These are phyloP conservation scores for Grus americana DNA, from an alignment of 2,113 vertebrate genomes.

Conservation along the genomic window DNA sequence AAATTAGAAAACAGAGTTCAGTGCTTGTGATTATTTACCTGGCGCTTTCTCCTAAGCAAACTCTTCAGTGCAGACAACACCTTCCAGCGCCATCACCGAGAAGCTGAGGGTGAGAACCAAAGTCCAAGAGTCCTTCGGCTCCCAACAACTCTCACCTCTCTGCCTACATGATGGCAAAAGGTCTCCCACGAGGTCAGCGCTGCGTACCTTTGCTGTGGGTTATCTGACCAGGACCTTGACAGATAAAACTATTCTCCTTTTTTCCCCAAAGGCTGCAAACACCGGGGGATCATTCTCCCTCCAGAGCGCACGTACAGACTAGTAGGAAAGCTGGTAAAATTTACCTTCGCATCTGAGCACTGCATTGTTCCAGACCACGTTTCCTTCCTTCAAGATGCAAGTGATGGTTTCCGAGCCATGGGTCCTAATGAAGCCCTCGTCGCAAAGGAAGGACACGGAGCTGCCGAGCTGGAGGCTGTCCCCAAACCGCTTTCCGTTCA, in stretches of 20 bases:
- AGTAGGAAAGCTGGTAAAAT: accelerated
- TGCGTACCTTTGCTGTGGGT: accelerated
- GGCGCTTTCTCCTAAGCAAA: not conserved
- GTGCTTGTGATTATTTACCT: not conserved
- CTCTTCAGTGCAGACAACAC: no score
- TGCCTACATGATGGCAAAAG: not conserved
- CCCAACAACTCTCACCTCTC: not conserved
- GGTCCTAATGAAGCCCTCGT: conserved; percentile 94
- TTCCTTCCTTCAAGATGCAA: conserved; percentile 95
- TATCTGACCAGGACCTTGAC: not conserved
- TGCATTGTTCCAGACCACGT: conserved; percentile 94
- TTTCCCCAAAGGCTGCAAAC: not conserved
- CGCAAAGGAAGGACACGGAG: conserved; percentile 95
- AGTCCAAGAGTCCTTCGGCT: not conserved
- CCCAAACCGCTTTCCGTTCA: conserved; percentile 95
- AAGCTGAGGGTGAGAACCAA: not conserved
- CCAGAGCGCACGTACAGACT: accelerated
- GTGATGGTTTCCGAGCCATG: conserved; percentile 94
- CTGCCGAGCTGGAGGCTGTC: conserved; percentile 96
- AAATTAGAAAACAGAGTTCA: not conserved
- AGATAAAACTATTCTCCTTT: accelerated
- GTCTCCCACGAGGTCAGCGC: not conserved
- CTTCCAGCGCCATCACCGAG: not conserved
- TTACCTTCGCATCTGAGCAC: conserved; percentile 91
- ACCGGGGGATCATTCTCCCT: not conserved